Percentiles rank a stretch among this genome's conserved stretches.
phyloP scores from a whole-genome alignment of 2,888 invertebrate genomes.

The Caenorhabditis sp. region DNA sequence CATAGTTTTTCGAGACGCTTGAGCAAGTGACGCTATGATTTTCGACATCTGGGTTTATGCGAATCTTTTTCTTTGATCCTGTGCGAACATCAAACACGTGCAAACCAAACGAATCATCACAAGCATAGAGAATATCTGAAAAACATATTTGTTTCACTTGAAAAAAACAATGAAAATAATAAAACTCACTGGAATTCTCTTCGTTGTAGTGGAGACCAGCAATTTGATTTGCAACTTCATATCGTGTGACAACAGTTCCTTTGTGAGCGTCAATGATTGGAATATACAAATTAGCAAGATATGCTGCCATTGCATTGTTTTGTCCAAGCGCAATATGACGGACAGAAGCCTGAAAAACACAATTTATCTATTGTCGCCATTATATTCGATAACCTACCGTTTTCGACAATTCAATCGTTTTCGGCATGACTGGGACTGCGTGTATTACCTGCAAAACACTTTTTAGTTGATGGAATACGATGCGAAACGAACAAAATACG shows the following conservation, averaged over 20 bases:
- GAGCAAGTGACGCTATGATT: constrained; percentile 40
- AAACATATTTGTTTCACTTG: background rate
- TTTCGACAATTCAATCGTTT: too few relatives aligned
- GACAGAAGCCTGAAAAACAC: constrained; percentile 13
- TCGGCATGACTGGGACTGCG: too few relatives aligned
- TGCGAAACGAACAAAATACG: too few relatives aligned
- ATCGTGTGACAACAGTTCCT: background rate
- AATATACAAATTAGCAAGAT: constrained; percentile 27
- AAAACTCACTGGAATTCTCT: constrained; percentile 14
- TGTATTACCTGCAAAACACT: too few relatives aligned
- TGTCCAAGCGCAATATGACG: constrained; percentile 8
- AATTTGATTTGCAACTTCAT: constrained; percentile 22
- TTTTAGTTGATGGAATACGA: too few relatives aligned
- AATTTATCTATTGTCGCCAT: too few relatives aligned
- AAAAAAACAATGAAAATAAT: too few relatives aligned
- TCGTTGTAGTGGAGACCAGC: constrained; percentile 18
- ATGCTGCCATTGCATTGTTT: constrained; percentile 7
- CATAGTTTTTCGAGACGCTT: constrained; percentile 22
- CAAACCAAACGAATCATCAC: constrained; percentile 47
- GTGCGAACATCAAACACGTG: constrained; percentile 43
- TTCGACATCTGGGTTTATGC: constrained; percentile 47
- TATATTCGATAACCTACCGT: too few relatives aligned
- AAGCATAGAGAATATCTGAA: constrained; percentile 32
- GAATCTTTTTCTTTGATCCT: constrained; percentile 34
- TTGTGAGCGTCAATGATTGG: constrained; percentile 23